phyloP scores from a whole-genome alignment of 2,113 vertebrate species.

The Lepus europaeus region DNA sequence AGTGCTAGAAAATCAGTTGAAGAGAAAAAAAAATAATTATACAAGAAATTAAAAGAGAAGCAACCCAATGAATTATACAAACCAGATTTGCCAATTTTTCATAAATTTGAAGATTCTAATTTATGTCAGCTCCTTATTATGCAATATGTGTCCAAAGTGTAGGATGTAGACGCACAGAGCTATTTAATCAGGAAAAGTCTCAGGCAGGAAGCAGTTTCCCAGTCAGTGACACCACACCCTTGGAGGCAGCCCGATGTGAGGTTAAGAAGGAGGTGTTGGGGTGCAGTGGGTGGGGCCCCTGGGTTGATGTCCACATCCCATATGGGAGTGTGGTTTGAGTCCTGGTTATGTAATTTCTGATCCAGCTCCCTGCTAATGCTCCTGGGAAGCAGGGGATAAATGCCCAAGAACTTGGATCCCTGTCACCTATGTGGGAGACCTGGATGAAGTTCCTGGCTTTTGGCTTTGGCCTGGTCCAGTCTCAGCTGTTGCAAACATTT shows the following conservation, averaged over 20 bases:
- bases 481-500: too few relatives aligned
- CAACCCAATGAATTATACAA: conserved; percentile 48
- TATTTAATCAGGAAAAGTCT: neutral
- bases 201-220: neutral
- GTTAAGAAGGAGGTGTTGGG: neutral
- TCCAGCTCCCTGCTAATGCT: too few relatives aligned
- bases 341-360: too few relatives aligned
- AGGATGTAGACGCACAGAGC: neutral
- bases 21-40: neutral
- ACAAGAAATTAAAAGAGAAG: conserved; percentile 59
- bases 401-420: too few relatives aligned
- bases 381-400: too few relatives aligned
- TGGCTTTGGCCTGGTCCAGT: too few relatives aligned
- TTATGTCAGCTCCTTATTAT: neutral
- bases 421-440: too few relatives aligned
- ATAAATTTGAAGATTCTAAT: conserved; percentile 30
- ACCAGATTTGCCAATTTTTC: conserved; percentile 24
- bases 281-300: too few relatives aligned
- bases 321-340: too few relatives aligned
- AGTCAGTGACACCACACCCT: neutral
- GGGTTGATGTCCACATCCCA: too few relatives aligned
- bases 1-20: conserved; percentile 36
- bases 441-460: too few relatives aligned
- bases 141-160: neutral
- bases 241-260: neutral